phyloP scores from a whole-genome alignment of 2,888 invertebrate species.

The Eulithis prunata region DNA sequence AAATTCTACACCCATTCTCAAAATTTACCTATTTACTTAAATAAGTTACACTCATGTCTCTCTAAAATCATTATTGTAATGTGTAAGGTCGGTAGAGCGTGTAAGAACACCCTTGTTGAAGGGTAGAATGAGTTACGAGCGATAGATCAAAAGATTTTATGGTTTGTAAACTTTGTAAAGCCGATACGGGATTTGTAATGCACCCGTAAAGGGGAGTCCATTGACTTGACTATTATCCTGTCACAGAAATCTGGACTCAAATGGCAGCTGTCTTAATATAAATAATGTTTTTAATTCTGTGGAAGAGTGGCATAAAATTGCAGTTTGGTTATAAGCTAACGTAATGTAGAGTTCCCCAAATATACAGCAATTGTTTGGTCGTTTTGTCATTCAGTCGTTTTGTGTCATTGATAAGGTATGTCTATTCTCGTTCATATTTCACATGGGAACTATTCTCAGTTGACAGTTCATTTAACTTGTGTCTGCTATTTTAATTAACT shows the following conservation, averaged over 20 bases:
- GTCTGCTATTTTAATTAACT: slow-evolving; percentile 35
- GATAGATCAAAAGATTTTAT: slow-evolving; percentile 63
- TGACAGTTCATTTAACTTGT: slow-evolving; percentile 35
- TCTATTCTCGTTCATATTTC: slow-evolving; percentile 20
- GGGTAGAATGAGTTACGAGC: slow-evolving; percentile 56
- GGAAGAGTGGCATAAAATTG: slow-evolving; percentile 3
- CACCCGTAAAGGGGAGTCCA: slow-evolving; percentile 41
- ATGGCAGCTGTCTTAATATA: slow-evolving; percentile 5
- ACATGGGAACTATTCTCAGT: slow-evolving; percentile 25
- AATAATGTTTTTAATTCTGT: slow-evolving; percentile 1
- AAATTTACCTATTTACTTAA: not conserved
- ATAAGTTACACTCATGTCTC: slow-evolving; percentile 17
- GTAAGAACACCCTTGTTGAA: slow-evolving; percentile 47
- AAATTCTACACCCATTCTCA: no score
- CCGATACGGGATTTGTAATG: slow-evolving; percentile 58
- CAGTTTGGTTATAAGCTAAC: not conserved
- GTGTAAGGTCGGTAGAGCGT: slow-evolving; percentile 13
- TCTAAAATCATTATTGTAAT: slow-evolving; percentile 38
- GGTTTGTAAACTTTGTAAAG: slow-evolving; percentile 67
- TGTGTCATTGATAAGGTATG: slow-evolving; percentile 16
- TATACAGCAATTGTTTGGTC: slow-evolving; percentile 12
- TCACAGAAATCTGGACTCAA: slow-evolving; percentile 14
- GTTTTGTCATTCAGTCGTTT: slow-evolving; percentile 36
- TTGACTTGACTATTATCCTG: slow-evolving; percentile 36
- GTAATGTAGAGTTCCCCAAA: not conserved